Percentiles rank a stretch among this genome's conserved stretches.
These are phyloP conservation scores for Acanthochromis polyacanthus DNA, from an alignment of 2,113 vertebrate species.

Conservation along the genomic window DNA sequence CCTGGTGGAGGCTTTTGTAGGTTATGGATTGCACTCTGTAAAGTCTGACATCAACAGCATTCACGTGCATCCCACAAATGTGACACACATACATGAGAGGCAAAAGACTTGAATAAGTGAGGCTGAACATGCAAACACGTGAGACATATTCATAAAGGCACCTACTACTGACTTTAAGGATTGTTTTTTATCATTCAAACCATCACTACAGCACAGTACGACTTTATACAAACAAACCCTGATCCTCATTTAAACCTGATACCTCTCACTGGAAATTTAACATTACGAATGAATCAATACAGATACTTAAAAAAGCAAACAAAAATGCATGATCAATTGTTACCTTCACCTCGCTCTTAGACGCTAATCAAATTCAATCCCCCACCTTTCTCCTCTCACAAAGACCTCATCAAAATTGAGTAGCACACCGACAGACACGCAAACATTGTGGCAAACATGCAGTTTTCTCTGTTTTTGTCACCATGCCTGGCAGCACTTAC, in stretches of 20 bases:
- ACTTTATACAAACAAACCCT: too few species aligned
- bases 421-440: slow-evolving; percentile 30
- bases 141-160: neutral
- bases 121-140: neutral
- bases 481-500: slow-evolving; percentile 73
- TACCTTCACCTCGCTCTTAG: neutral
- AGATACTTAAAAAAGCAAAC: neutral
- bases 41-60: too few species aligned
- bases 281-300: neutral
- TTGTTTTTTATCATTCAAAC: too few species aligned
- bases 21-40: slow-evolving; percentile 25
- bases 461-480: slow-evolving; percentile 65
- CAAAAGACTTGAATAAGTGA: neutral
- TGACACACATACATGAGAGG: neutral
- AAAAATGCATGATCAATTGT: neutral
- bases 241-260: too few species aligned
- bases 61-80: neutral
- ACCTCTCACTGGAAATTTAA: too few species aligned
- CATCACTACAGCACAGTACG: neutral
- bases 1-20: slow-evolving; percentile 28
- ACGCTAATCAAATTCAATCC: neutral
- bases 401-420: neutral
- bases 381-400: neutral
- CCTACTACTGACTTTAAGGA: neutral
- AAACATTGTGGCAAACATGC: slow-evolving; percentile 57